Base-by-base conservation (phyloP, 2,113 vertebrate species). In the Sapayoa aenigma region DNA sequence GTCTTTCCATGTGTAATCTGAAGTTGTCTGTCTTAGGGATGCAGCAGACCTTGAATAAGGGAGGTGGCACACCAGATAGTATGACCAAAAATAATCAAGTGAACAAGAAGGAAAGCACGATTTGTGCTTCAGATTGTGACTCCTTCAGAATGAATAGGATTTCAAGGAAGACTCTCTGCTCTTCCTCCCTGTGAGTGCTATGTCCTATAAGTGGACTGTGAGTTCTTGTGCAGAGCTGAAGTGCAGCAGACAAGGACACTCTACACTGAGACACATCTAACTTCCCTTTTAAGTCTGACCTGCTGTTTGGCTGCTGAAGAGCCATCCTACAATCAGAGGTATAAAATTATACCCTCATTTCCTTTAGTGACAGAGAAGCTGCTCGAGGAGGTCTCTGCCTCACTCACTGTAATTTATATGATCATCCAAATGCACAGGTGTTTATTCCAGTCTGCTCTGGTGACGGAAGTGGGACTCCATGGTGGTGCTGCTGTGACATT, bases 381-480 rank as follows among this genome's bases (percentile, higher is more conserved):
- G 74, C 84, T 86, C 18, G 56, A 91, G 87, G 92, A 93, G 68
- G 49, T 59, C 74, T 91, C 56, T 84, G 52, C 77, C 52, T 17
- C n/a, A 52, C 62, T 87, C 30, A 6, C 33, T 58, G 72, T 79
- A 19, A 89, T 82, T 82, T 47, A 59, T 56, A 42, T 50, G 35
- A 46, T 91, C 60, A 75, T 56, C 53, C 87, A 89, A 93, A 87
- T 63, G 74, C 81, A 73, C 84, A 93, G 92, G 82, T 93, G 81
- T 73, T 67, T 60, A 56, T 68, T 87, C 22, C 20, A n/a, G 3
- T 72, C 56, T 84, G 55, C 56, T 46, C 69, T n/a, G 47, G 65
- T 18, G 63, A 42, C 39, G 73, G 73, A 93, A 82, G 56, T 39
- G 46, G 35, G 60, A 42, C 68, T 78, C 46, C 41, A 1, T n/a